phyloP scores from a whole-genome alignment of 2,113 vertebrate species.

The Corythornis vintsioides region DNA sequence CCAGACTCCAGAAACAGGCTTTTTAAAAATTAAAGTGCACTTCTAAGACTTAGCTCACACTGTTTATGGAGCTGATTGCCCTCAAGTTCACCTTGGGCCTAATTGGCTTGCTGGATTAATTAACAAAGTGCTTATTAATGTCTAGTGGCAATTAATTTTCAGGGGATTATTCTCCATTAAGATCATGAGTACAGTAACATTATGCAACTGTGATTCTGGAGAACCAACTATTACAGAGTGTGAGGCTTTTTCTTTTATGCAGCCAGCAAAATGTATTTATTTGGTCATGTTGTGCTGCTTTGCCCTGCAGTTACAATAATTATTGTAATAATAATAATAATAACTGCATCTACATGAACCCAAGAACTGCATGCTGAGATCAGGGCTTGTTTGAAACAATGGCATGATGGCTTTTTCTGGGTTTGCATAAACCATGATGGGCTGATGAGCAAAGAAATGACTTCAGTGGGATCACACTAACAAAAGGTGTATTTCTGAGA shows the following conservation, averaged over 20 bases:
- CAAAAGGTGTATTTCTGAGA: not conserved
- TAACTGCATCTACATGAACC: not conserved
- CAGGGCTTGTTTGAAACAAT: not conserved
- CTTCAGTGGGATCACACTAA: not conserved
- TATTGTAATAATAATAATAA: not conserved
- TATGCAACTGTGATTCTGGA: constrained; percentile 5
- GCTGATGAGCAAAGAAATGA: not conserved
- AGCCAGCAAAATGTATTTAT: not conserved
- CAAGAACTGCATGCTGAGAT: not conserved
- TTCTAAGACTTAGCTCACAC: constrained; percentile 13
- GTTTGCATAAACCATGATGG: not conserved
- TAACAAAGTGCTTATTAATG: constrained; percentile 65
- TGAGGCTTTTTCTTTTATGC: not conserved
- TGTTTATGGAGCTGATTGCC: constrained; percentile 50
- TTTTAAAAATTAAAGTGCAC: not conserved
- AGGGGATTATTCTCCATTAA: constrained; percentile 66
- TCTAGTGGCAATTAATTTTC: constrained; percentile 65
- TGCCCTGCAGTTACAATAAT: not conserved
- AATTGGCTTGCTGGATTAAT: constrained; percentile 67
- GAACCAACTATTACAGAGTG: not conserved
- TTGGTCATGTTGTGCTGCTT: not conserved
- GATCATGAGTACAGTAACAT: constrained; percentile 7
- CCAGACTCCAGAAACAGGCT: not conserved
- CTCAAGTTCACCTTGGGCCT: constrained; percentile 63
- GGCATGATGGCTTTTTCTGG: not conserved